Evolutionary conservation across 1,140 invertebrate genomes (phyloP).

Genomic region (Tribolium madens): DNA sequence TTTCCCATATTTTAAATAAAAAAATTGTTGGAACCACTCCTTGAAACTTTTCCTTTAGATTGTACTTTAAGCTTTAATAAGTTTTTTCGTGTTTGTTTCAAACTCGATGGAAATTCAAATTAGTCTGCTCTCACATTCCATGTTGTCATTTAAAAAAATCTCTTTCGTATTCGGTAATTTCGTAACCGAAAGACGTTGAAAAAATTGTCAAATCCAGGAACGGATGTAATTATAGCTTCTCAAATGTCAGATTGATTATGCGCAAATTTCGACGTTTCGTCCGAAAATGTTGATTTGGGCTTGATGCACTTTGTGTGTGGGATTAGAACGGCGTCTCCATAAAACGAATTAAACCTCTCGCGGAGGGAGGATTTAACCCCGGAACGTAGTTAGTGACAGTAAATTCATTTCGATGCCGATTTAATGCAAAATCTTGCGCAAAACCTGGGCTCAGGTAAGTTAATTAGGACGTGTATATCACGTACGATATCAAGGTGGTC

Average conservation of each 20-base stretch:
- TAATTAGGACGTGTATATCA: conserved; percentile 57
- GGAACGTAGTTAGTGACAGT: conserved; percentile 19
- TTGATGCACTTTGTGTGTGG: not conserved
- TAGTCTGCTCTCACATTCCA: not conserved
- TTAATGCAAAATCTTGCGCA: conserved; percentile 50
- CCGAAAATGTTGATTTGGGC: not conserved
- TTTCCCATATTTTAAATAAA: not conserved
- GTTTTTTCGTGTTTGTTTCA: not conserved
- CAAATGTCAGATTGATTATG: not conserved
- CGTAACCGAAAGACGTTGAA: not conserved
- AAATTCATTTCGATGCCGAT: conserved; percentile 52
- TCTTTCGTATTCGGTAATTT: not conserved
- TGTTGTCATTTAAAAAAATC: not conserved
- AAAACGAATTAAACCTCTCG: conserved; percentile 40
- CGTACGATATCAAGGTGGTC: conserved; percentile 54
- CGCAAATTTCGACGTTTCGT: not conserved
- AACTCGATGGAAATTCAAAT: not conserved
- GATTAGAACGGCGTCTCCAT: not conserved
- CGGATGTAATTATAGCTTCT: conserved; percentile 2
- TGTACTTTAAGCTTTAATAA: not conserved
- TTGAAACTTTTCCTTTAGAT: not conserved
- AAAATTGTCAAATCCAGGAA: conserved; percentile 3
- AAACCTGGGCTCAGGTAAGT: conserved; percentile 54
- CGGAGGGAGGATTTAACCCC: conserved; percentile 17
- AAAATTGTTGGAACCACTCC: not conserved